phyloP scores from a whole-genome alignment of 2,888 invertebrate genomes.

The Sphaeridia pumilis region DNA sequence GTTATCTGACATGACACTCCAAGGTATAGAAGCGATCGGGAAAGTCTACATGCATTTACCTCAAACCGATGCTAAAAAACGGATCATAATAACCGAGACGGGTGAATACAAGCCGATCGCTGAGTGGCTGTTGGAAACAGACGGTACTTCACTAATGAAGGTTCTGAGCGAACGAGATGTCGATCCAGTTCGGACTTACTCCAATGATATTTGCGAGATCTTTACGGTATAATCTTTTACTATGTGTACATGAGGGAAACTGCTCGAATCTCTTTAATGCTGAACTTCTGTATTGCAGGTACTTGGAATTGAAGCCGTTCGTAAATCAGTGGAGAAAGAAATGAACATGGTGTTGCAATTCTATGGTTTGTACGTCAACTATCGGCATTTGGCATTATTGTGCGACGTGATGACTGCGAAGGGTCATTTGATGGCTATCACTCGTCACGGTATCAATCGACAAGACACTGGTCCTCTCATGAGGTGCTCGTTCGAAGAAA shows the following conservation, averaged over 20 bases:
- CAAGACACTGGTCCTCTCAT: constrained; percentile 97
- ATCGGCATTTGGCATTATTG: constrained; percentile 94
- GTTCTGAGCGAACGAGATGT: constrained; percentile 95
- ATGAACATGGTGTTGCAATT: constrained; percentile 99
- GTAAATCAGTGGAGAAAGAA: constrained; percentile 98
- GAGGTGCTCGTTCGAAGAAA: constrained; percentile 99
- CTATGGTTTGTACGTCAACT: constrained; percentile 99
- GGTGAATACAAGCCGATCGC: constrained; percentile 97
- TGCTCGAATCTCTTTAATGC: neutral
- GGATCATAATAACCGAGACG: constrained; percentile 90
- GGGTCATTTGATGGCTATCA: constrained; percentile 99
- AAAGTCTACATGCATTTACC: constrained; percentile 99
- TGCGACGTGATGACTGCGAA: constrained; percentile 99
- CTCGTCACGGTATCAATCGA: constrained; percentile 98
- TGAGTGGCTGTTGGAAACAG: constrained; percentile 98
- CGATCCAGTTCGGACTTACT: constrained; percentile 91
- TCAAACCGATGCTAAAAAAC: constrained; percentile 94
- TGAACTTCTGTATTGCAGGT: constrained; percentile 48
- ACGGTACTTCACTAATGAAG: constrained; percentile 96
- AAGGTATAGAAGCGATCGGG: constrained; percentile 92
- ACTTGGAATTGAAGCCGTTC: constrained; percentile 95
- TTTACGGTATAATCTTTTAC: constrained; percentile 60
- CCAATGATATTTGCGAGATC: constrained; percentile 99
- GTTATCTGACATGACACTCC: constrained; percentile 97
- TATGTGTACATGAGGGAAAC: too few species aligned